phyloP scores from a whole-genome alignment of 2,888 invertebrate genomes.

The Netelia melanura region DNA sequence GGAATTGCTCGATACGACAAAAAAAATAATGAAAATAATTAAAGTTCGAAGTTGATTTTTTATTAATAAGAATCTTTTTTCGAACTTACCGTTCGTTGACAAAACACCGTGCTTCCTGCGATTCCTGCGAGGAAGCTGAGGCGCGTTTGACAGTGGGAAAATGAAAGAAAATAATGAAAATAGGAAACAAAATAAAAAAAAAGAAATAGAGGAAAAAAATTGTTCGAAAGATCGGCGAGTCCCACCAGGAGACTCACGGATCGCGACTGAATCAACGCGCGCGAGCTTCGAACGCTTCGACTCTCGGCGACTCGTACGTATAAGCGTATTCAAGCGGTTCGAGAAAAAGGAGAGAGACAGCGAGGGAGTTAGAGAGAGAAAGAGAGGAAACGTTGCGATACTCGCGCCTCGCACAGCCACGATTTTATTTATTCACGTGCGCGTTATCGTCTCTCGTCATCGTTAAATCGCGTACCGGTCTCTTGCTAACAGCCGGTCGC shows the following conservation, averaged over 20 bases:
- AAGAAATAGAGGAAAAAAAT: slow-evolving; percentile 19
- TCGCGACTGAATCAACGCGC: slow-evolving; percentile 64
- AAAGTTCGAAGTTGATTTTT: not conserved
- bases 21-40: not conserved
- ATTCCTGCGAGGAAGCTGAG: slow-evolving; percentile 33
- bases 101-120: slow-evolving; percentile 39
- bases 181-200: not conserved
- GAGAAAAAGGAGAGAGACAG: slow-evolving; percentile 45
- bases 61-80: not conserved
- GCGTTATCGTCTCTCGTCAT: slow-evolving; percentile 19
- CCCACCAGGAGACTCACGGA: slow-evolving; percentile 53
- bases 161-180: slow-evolving; percentile 4
- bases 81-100: slow-evolving; percentile 47
- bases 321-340: slow-evolving; percentile 54
- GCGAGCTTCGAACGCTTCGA: slow-evolving; percentile 54
- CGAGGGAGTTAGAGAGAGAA: slow-evolving; percentile 42
- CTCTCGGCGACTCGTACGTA: slow-evolving; percentile 50
- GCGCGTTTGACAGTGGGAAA: not conserved
- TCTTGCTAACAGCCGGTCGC: slow-evolving; percentile 54
- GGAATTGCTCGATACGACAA: not conserved
- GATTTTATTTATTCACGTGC: slow-evolving; percentile 13
- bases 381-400: slow-evolving; percentile 42
- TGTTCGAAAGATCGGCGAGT: slow-evolving; percentile 57
- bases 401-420: slow-evolving; percentile 46
- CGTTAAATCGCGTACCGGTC: not conserved